Conservation (phyloP, 1,140 invertebrate species). For the Megathymus violae region DNA sequence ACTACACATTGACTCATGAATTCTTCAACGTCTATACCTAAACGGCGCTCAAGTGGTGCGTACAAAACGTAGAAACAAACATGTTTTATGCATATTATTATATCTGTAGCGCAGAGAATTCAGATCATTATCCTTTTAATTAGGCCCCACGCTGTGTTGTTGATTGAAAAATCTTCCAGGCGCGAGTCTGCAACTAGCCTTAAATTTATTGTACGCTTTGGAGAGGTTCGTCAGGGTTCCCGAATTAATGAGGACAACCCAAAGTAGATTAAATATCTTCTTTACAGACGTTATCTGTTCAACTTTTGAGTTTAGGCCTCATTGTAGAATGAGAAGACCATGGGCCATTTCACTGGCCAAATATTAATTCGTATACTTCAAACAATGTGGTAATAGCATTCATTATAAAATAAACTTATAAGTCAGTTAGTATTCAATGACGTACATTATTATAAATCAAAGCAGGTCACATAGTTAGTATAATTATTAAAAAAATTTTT, state of each 20-base stretch:
- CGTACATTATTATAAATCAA: too few relatives aligned
- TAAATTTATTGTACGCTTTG: slow-evolving; percentile 51
- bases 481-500: too few relatives aligned
- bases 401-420: too few relatives aligned
- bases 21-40: slow-evolving; percentile 13
- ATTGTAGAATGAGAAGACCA: too few relatives aligned
- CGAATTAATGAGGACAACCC: neutral
- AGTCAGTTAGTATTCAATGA: too few relatives aligned
- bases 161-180: slow-evolving; percentile 69
- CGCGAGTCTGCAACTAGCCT: slow-evolving; percentile 32
- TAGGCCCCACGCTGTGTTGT: slow-evolving; percentile 59
- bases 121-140: slow-evolving; percentile 70
- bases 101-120: slow-evolving; percentile 37
- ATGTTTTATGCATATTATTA: slow-evolving; percentile 49
- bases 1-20: neutral
- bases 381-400: too few relatives aligned
- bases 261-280: too few relatives aligned
- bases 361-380: too few relatives aligned
- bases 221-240: slow-evolving; percentile 33
- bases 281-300: too few relatives aligned
- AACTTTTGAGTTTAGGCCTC: too few relatives aligned
- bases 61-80: slow-evolving; percentile 34
- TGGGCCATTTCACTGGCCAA: too few relatives aligned
- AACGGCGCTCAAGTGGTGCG: neutral
- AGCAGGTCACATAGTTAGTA: too few relatives aligned